These are phyloP conservation scores for Minunthozetes semirufus DNA, from an alignment of 2,888 invertebrate genomes.

Conservation along the genomic window DNA sequence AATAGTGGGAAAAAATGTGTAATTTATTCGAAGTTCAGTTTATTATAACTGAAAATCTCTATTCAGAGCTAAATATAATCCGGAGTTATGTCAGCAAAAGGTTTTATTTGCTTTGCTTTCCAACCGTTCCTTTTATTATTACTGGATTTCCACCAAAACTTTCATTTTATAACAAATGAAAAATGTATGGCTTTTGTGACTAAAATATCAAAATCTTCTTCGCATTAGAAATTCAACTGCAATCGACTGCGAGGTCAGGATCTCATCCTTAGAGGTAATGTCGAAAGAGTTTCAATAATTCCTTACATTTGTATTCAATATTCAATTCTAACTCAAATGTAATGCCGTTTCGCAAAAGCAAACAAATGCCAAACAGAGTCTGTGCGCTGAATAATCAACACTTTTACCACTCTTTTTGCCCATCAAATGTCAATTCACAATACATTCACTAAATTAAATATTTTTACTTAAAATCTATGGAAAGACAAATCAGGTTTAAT, in stretches of 20 bases:
- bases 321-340: background rate
- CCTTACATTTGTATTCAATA: background rate
- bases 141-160: background rate
- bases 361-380: too few relatives aligned
- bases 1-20: too few relatives aligned
- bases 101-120: background rate
- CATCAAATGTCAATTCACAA: too few relatives aligned
- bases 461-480: too few relatives aligned
- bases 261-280: slow-evolving; percentile 35
- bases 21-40: too few relatives aligned
- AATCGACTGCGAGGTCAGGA: slow-evolving; percentile 33
- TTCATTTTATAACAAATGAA: background rate
- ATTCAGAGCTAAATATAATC: too few relatives aligned
- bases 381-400: too few relatives aligned
- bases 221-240: slow-evolving; percentile 32
- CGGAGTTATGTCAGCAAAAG: too few relatives aligned
- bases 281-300: background rate
- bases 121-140: background rate
- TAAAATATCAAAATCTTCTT: background rate
- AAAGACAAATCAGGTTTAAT: too few relatives aligned
- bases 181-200: background rate
- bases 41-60: too few relatives aligned
- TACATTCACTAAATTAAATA: too few relatives aligned
- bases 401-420: too few relatives aligned
- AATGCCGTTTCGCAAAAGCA: background rate